A percentile compares a stretch with the other conserved stretches of the same genome.
Evolutionary conservation across 2,888 invertebrate species (phyloP).

Genomic region (Frankliniella intonsa): DNA sequence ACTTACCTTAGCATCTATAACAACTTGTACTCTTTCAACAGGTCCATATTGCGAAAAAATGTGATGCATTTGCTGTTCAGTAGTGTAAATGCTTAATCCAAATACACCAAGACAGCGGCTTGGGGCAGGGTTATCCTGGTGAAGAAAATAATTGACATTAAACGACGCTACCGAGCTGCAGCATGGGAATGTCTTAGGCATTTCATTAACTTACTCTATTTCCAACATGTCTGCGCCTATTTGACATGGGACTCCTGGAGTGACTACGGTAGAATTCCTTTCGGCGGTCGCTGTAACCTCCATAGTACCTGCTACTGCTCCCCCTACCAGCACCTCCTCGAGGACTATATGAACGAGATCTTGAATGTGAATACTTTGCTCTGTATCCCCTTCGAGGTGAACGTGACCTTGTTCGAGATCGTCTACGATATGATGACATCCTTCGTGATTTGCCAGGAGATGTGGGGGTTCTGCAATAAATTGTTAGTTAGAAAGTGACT

Average conservation of each 20-base stretch:
- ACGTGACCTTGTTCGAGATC: slow-evolving; percentile 38
- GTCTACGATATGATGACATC: slow-evolving; percentile 31
- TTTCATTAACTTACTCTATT: slow-evolving; percentile 56
- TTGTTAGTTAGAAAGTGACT: neutral
- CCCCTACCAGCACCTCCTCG: neutral
- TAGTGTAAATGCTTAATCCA: slow-evolving; percentile 87
- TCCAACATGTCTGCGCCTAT: slow-evolving; percentile 69
- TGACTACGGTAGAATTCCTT: slow-evolving; percentile 60
- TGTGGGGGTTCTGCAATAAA: neutral
- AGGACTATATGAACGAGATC: slow-evolving; percentile 4
- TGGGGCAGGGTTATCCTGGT: slow-evolving; percentile 77
- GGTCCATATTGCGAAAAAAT: slow-evolving; percentile 90
- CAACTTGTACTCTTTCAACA: slow-evolving; percentile 88
- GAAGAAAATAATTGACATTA: slow-evolving; percentile 30
- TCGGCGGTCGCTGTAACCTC: slow-evolving; percentile 50
- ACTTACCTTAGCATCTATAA: slow-evolving; percentile 88
- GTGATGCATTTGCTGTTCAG: slow-evolving; percentile 85
- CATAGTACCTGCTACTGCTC: slow-evolving; percentile 36
- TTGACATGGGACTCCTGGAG: slow-evolving; percentile 78
- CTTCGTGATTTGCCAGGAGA: neutral
- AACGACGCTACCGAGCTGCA: no score
- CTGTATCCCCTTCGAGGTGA: slow-evolving; percentile 35
- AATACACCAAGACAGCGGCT: slow-evolving; percentile 91
- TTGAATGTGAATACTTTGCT: slow-evolving; percentile 22
- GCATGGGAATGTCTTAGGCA: neutral